Evolutionary conservation across 2,888 invertebrate species (phyloP).

Genomic region (Rhopalosiphum nymphaeae): DNA sequence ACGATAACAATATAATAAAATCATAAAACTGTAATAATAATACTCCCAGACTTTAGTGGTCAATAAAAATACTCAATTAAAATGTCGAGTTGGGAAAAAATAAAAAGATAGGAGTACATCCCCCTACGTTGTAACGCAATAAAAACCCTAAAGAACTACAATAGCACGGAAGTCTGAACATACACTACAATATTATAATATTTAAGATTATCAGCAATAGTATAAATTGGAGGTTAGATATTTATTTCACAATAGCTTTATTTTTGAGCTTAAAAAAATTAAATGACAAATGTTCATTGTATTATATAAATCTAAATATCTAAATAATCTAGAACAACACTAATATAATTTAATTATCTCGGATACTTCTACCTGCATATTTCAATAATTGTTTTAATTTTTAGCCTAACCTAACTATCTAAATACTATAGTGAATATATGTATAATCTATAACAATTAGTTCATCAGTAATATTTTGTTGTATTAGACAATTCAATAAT

Average conservation of each 20-base stretch:
- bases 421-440: not conserved
- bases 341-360: not conserved
- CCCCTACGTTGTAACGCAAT: not conserved
- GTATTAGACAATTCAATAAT: not conserved
- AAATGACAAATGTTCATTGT: not conserved
- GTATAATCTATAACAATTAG: not conserved
- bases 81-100: slow-evolving; percentile 37
- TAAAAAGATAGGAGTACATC: slow-evolving; percentile 5
- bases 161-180: not conserved
- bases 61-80: slow-evolving; percentile 64
- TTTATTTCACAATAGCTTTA: not conserved
- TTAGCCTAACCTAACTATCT: not conserved
- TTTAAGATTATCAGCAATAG: not conserved
- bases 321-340: not conserved
- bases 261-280: not conserved
- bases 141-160: slow-evolving; percentile 58
- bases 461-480: not conserved
- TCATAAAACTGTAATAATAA: slow-evolving; percentile 61
- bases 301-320: not conserved
- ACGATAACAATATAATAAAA: slow-evolving; percentile 61
- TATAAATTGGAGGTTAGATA: not conserved
- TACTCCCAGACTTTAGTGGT: slow-evolving; percentile 42
- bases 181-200: not conserved
- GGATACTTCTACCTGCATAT: not conserved
- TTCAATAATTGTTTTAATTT: not conserved